These are phyloP conservation scores for Caenorhabditis sinica DNA, from an alignment of 2,888 invertebrate species.

Conservation along the genomic window DNA sequence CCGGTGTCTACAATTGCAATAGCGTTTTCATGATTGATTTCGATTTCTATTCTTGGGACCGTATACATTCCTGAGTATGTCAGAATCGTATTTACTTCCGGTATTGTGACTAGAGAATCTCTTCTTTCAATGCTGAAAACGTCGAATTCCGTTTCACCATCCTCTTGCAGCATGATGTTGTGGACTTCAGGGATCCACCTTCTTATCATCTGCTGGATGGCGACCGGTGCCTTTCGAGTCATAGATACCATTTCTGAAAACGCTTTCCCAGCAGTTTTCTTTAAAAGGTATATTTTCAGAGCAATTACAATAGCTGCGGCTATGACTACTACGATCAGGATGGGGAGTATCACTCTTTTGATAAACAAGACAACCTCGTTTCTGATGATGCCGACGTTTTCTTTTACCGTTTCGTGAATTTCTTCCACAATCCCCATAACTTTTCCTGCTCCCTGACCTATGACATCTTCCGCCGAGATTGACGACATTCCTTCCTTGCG, in stretches of 20 bases:
- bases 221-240: neutral
- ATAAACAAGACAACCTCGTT: no score
- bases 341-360: neutral
- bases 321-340: neutral
- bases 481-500: neutral
- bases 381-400: no score
- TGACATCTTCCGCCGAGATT: neutral
- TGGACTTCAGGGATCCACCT: neutral
- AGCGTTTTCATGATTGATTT: neutral
- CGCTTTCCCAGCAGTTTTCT: neutral
- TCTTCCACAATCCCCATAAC: neutral
- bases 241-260: neutral
- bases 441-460: neutral
- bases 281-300: neutral
- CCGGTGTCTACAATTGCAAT: neutral
- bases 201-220: neutral
- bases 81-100: neutral
- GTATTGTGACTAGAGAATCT: neutral
- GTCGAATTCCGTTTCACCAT: neutral
- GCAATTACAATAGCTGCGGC: neutral
- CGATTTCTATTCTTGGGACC: neutral
- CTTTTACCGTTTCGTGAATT: no score
- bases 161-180: conserved; percentile 8
- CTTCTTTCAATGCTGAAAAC: neutral
- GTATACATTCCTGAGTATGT: neutral